These are phyloP conservation scores for Isaurus tuberculatus DNA, from an alignment of 92 coral and sea anemone genomes.

Conservation along the genomic window DNA sequence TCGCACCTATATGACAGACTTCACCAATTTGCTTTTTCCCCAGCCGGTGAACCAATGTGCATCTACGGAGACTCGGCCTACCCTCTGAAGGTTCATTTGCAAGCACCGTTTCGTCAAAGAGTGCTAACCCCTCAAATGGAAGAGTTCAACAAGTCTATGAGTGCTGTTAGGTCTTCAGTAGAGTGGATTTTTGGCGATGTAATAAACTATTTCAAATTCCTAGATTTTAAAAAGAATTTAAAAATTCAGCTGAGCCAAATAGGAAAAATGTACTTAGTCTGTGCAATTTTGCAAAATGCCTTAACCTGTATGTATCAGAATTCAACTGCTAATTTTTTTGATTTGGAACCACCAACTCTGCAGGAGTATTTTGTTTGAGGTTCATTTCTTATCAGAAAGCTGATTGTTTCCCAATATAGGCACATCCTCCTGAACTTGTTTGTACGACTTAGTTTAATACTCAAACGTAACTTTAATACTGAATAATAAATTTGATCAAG, in stretches of 20 bases:
- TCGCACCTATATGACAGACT: slow-evolving; percentile 42
- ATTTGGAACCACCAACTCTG: neutral
- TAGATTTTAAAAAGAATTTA: slow-evolving; percentile 14
- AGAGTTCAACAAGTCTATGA: slow-evolving; percentile 21
- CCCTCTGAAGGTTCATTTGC: slow-evolving; percentile 23
- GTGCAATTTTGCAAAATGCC: slow-evolving; percentile 2
- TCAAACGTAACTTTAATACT: too few relatives aligned
- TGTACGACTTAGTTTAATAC: too few relatives aligned
- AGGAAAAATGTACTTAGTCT: slow-evolving; percentile 22
- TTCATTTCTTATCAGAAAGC: too few relatives aligned
- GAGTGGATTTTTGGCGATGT: slow-evolving; percentile 5
- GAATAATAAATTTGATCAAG: too few relatives aligned
- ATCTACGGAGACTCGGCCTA: slow-evolving; percentile 50
- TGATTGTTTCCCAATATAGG: too few relatives aligned
- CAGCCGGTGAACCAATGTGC: slow-evolving; percentile 52
- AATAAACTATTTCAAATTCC: slow-evolving; percentile 6
- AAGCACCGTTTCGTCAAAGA: neutral
- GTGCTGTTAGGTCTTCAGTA: neutral
- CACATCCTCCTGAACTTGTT: too few relatives aligned
- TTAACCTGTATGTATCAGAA: slow-evolving; percentile 10
- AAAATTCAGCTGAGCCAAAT: neutral
- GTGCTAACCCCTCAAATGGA: slow-evolving; percentile 5
- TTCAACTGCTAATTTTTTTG: neutral
- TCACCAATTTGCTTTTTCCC: slow-evolving; percentile 39
- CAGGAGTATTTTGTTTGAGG: slow-evolving; percentile 7